A percentile compares a stretch with the other conserved stretches of the same genome.
These are phyloP conservation scores for Ptycholaimellus sp. DNA, from an alignment of 2,888 invertebrate genomes.

Conservation along the genomic window DNA sequence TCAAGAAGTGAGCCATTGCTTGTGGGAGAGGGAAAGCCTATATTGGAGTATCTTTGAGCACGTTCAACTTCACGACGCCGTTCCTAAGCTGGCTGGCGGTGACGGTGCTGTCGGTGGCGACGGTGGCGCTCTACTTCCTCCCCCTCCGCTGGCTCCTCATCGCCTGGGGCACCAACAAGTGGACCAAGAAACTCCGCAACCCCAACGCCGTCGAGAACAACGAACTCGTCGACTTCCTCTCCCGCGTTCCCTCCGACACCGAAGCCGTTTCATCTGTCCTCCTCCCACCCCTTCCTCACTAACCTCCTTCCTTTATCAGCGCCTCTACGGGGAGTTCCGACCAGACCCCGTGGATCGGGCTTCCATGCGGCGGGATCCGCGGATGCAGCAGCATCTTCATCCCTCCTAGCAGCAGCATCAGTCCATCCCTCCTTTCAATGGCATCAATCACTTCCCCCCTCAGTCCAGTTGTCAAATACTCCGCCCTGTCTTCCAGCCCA, in stretches of 20 bases:
- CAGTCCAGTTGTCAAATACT: no score
- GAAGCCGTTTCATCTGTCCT: conserved; percentile 41
- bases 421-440: no score
- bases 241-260: conserved; percentile 76
- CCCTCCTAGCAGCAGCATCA: no score
- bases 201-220: conserved; percentile 90
- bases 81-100: conserved; percentile 80
- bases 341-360: conserved; percentile 6
- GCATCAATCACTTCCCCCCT: no score
- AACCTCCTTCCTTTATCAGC: conserved; percentile 1
- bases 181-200: conserved; percentile 64
- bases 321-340: conserved; percentile 7
- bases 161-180: conserved; percentile 79
- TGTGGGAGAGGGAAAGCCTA: neutral
- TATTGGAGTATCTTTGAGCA: conserved; percentile 37
- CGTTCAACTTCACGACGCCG: conserved; percentile 86
- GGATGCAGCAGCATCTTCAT: no score
- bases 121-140: conserved; percentile 57
- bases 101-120: conserved; percentile 45
- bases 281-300: neutral
- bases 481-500: no score
- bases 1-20: conserved; percentile 65
- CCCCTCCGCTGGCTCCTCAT: conserved; percentile 67
- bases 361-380: no score
- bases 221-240: conserved; percentile 74